These are phyloP conservation scores for Xylota segnis DNA, from an alignment of 2,888 invertebrate species.

Conservation along the genomic window DNA sequence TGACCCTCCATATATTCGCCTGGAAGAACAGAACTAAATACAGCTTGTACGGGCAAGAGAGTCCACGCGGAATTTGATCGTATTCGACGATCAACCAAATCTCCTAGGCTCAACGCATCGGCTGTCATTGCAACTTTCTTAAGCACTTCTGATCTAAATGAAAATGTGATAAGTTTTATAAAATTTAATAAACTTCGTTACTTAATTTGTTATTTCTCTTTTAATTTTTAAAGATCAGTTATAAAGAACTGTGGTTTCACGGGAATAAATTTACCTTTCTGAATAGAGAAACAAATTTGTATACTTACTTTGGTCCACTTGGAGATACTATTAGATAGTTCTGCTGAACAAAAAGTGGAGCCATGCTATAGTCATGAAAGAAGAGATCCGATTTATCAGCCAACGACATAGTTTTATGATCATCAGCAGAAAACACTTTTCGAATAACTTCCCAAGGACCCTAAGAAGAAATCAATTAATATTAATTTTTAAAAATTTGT, in stretches of 20 bases:
- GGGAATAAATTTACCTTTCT: too few relatives aligned
- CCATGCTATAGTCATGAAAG: constrained; percentile 98
- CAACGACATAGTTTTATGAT: constrained; percentile 91
- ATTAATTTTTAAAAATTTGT: neutral
- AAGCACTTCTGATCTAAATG: constrained; percentile 85
- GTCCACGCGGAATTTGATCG: constrained; percentile 93
- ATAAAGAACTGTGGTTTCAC: too few relatives aligned
- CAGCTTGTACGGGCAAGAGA: constrained; percentile 93
- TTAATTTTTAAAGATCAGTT: too few relatives aligned
- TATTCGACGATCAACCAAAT: constrained; percentile 93
- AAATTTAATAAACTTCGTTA: too few relatives aligned
- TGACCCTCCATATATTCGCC: constrained; percentile 93
- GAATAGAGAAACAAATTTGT: neutral
- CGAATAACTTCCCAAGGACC: constrained; percentile 97
- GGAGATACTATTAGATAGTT: constrained; percentile 95
- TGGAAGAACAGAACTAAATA: constrained; percentile 96
- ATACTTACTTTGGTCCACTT: constrained; percentile 88
- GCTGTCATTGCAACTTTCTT: constrained; percentile 91
- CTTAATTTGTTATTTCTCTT: too few relatives aligned
- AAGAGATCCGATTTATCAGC: constrained; percentile 95
- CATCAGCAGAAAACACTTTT: constrained; percentile 93
- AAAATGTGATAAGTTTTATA: constrained; percentile 7
- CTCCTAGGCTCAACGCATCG: constrained; percentile 94
- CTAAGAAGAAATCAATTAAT: constrained; percentile 82
- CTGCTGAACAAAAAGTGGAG: constrained; percentile 99